A percentile compares a stretch with the other conserved stretches of the same genome.
These are phyloP conservation scores for Vicugna pacos DNA, from an alignment of 2,113 vertebrate genomes.

Conservation along the genomic window DNA sequence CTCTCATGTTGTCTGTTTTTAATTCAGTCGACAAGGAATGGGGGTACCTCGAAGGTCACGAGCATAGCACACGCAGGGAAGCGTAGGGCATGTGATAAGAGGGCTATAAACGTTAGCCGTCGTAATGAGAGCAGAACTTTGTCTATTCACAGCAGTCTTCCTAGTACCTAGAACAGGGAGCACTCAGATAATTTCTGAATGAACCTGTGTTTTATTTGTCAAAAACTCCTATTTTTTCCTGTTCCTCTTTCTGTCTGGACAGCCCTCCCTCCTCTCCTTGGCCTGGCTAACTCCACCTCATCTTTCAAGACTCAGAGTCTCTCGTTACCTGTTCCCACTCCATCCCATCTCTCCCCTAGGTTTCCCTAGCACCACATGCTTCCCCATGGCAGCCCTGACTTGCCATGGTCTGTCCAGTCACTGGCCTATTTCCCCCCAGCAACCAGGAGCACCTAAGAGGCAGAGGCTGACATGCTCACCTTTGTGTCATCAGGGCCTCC, in stretches of 20 bases:
- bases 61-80: rapidly evolving
- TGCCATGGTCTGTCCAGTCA: not conserved
- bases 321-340: not conserved
- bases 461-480: not conserved
- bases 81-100: rapidly evolving
- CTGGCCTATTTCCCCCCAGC: not conserved
- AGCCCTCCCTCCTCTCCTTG: not conserved
- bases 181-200: not conserved
- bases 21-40: not conserved
- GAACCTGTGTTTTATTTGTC: not conserved
- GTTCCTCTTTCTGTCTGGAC: not conserved
- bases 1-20: not conserved
- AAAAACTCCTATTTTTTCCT: not conserved
- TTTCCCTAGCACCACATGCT: not conserved
- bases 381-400: no score
- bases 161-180: not conserved
- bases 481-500: not conserved
- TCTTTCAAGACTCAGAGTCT: not conserved
- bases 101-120: not conserved
- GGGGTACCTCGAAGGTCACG: not conserved
- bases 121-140: not conserved
- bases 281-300: not conserved
- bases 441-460: not conserved
- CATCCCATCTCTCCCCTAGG: not conserved
- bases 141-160: not conserved